Evolutionary conservation across 1,140 invertebrate genomes (phyloP), one percentile per base, ranked within the genome.

Genomic region (Adoxophyes honmai): DNA sequence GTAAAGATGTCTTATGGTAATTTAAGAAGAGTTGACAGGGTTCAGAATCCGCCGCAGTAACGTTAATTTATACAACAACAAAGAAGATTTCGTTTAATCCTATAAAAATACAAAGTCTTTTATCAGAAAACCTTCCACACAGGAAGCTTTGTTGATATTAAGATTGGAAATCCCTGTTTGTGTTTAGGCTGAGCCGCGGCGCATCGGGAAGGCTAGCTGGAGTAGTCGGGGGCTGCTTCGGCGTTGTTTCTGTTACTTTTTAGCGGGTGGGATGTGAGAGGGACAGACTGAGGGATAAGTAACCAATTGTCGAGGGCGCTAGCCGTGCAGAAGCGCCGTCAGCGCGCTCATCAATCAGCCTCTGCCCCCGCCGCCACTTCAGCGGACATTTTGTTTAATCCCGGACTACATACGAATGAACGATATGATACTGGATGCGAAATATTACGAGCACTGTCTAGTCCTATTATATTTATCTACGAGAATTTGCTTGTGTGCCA

Each of bases 31-130:
- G 21, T 28, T n/a, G 21, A 28, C 21, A 6, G 21, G 21, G 2
- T 2, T 6, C 21, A 28, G 10, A n/a, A 48, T 21, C 18, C 42
- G n/a, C 18, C 6, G 21, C 6, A 13, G 42, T 4, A 33, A 11
- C 16, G n/a, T 16, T 48, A 48, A 48, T 48, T n/a, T 48, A 48
- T 48, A 48, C 42, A 28, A 21, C 42, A 48, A 28, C 18, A 48
- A 48, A 48, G 16, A 28, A 6, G 42, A 48, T 48, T 18, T 1
- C n/a, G 21, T 11, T 11, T 48, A 48, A 48, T 28, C 42, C 28
- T 48, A 44, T 13, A 28, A 28, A 48, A 33, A 48, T 48, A 33
- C 42, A 48, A 42, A 48, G 18, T 48, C 42, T 48, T 28, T 48
- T 48, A 48, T 48, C 18, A n/a, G 10, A 28, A 13, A 28, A 28